Base-by-base conservation (phyloP, 2,797 vertebrate species). In the Micropoecilia bifurca region DNA sequence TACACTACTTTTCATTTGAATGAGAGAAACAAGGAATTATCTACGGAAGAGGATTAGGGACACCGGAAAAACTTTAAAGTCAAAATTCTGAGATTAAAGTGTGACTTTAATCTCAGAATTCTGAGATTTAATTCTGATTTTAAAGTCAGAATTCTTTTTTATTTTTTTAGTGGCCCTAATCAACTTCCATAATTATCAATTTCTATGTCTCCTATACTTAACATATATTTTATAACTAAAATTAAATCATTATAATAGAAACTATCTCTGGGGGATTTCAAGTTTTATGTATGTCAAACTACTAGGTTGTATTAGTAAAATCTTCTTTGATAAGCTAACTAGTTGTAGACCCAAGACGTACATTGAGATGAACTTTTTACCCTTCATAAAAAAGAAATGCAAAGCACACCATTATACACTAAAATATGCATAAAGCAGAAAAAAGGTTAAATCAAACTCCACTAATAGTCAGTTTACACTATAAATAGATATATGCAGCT, bases 401-500 rank as follows among this genome's bases (percentile, higher is more conserved):
- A 14, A 39, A 48, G 8, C 14, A 46, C 59, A 16, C 10, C 16
- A 9, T 28, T 66, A 41, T 68, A 22, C 36, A 12, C 36, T 69
- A n/a, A 45, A 69, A 45, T 22, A 12, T 43, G 10, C n/a, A 69
- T 6, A 69, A 25, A 69, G 12, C n/a, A 69, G 39, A 69, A 4
- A 69, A 69, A 9, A 20, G 6, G 12, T n/a, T n/a, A 45, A 43
- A n/a, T 25, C 2, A 43, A 69, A 45, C 39, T 45, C 5, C 41
- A 69, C 25, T 14, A 6, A 45, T 45, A 45, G 39, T 69, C 41
- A 43, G 5, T 22, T 43, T 69, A 43, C 4, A 22, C 39, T 69
- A 71, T 71, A 71, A 45, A 45, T 71, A 69, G 41, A 71, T 48
- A 41, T 63, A 50, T 57, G 14, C 28, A 73, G 28, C 25, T 43